Base-by-base conservation (phyloP, 2,113 vertebrate species). In the Pomatorhinus ruficollis region DNA sequence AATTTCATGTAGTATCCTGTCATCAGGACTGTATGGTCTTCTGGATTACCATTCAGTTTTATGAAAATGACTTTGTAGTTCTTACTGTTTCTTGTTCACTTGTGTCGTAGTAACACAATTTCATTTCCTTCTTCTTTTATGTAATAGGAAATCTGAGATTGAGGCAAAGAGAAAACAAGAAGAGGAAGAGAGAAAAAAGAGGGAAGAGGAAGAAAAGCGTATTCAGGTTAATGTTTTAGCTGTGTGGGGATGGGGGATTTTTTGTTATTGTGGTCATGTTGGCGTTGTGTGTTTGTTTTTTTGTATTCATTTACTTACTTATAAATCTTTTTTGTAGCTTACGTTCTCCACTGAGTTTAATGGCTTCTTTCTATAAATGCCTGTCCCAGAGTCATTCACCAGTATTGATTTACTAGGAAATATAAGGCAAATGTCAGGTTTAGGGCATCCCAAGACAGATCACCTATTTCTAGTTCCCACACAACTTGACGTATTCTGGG, bases 111-210 rank as follows among this genome's bases (percentile, higher is more conserved):
- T 72, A 63, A 75, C 16, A n/a, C 5, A 0, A 86, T 91, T 92
- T 80, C 6, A 75, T 42, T 91, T 95, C 22, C 40, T 74, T 56
- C 44, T 89, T 6, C 30, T 49, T 9, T 78, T 88, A 69, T 70
- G 28, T 35, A 37, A 57, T 96, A 99, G 99, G 97, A 99, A 99
- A 98, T 97, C 98, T 37, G 99, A 99, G 97, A 99, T 99, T 97
- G 99, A 99, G 97, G 93, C 98, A 92, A 99, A 99, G 97, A 98
- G 99, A 97, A 99, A 98, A 95, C 99, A 98, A 77, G 99, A 98
- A 71, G 99, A 99, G 75, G 99, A 99, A 95, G 98, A 99, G 93
- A 98, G 99, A 95, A 99, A 99, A 98, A 99, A 97, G 97, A 98
- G 98, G 70, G 99, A 99, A 97, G 98, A 99, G 52, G 99, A 99